phyloP scores from a whole-genome alignment of 2,113 vertebrate genomes.

The Indicator maculatus region DNA sequence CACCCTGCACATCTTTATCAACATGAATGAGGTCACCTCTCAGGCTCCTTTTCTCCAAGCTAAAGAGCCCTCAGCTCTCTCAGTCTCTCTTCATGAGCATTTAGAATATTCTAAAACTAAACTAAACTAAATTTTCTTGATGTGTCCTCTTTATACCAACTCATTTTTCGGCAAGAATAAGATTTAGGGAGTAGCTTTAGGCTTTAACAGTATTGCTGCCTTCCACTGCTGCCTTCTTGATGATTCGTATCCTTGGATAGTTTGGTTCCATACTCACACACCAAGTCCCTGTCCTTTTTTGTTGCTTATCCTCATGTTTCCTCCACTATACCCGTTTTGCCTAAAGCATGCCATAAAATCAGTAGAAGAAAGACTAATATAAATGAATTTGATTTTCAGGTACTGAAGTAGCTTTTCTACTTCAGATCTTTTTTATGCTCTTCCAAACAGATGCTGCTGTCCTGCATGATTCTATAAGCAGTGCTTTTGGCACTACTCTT shows the following conservation, averaged over 20 bases:
- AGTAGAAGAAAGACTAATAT: not conserved
- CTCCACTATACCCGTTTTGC: not conserved
- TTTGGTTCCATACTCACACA: not conserved
- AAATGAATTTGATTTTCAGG: not conserved
- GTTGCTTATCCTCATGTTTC: not conserved
- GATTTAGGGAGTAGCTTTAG: not conserved
- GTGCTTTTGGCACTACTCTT: not conserved
- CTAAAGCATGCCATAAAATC: not conserved
- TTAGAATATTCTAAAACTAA: not conserved
- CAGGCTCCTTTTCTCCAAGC: no score
- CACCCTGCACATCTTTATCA: no score
- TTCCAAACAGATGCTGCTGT: not conserved
- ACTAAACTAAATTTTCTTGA: not conserved
- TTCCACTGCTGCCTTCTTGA: not conserved
- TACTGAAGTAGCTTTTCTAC: not conserved
- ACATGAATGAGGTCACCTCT: no score
- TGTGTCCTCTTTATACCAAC: not conserved
- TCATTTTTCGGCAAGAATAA: not conserved
- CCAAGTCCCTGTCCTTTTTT: not conserved
- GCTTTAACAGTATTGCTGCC: not conserved
- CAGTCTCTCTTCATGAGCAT: no score
- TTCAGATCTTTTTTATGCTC: not conserved
- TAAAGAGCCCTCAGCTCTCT: no score
- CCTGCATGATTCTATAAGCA: not conserved
- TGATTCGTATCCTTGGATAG: not conserved